Percentiles rank a stretch among this genome's conserved stretches.
These are phyloP conservation scores for Bothrops jararaca DNA, from an alignment of 2,113 vertebrate species.

Conservation along the genomic window DNA sequence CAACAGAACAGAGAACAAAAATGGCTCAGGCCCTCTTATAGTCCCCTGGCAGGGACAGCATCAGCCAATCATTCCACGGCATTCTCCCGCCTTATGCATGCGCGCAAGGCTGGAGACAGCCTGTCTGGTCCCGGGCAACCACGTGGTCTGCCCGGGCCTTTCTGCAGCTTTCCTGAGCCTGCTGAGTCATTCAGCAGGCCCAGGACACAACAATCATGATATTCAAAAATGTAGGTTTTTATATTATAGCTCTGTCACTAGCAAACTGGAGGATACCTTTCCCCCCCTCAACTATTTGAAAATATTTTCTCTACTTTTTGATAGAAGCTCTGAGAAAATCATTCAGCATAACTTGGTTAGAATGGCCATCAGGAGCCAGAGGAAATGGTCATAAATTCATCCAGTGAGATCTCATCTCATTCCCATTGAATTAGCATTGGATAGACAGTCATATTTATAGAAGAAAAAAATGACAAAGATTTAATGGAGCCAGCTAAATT, in stretches of 20 bases:
- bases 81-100: no score
- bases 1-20: no score
- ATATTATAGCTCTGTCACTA: neutral
- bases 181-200: no score
- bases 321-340: neutral
- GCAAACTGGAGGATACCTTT: neutral
- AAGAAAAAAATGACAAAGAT: neutral
- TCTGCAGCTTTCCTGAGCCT: no score
- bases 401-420: neutral
- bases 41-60: no score
- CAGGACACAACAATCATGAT: no score
- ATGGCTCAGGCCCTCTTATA: no score
- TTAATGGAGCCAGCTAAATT: slow-evolving; percentile 10
- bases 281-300: neutral
- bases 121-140: no score
- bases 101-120: no score
- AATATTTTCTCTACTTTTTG: neutral
- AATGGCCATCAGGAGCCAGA: neutral
- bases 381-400: neutral
- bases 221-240: neutral
- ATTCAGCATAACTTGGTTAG: neutral
- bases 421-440: neutral
- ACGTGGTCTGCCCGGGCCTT: no score
- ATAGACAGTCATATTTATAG: neutral
- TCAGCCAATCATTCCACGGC: no score